Evolutionary conservation across 2,113 vertebrate species (phyloP).

Genomic region (Gadus chalcogrammus): DNA sequence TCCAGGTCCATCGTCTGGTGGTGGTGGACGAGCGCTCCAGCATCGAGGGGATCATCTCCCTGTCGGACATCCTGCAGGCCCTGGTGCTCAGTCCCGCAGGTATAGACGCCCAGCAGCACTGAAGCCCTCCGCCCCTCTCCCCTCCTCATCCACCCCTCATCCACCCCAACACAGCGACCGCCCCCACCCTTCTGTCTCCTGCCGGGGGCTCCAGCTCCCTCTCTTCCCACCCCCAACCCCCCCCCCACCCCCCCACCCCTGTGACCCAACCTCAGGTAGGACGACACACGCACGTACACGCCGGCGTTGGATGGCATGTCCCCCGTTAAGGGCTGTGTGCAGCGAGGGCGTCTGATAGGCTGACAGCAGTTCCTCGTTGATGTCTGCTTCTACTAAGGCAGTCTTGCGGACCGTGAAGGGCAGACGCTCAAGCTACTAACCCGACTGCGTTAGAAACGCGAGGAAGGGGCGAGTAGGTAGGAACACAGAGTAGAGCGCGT

Average conservation of each 20-base stretch:
- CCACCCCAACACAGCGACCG: no score
- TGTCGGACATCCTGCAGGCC: conserved; percentile 96
- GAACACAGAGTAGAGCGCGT: no score
- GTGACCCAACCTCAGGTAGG: conserved; percentile 60
- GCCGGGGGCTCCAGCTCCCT: conserved; percentile 47
- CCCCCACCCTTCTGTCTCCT: conserved; percentile 19
- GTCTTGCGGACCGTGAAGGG: no score
- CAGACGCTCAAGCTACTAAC: no score
- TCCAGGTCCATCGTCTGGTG: conserved; percentile 93
- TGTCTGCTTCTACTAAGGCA: no score
- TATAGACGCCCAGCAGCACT: conserved; percentile 72
- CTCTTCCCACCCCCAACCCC: conserved; percentile 7
- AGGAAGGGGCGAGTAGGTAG: no score
- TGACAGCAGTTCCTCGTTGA: conserved; percentile 31
- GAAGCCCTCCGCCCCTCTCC: conserved; percentile 45
- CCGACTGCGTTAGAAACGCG: no score
- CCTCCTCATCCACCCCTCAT: conserved; percentile 4
- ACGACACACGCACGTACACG: conserved; percentile 9
- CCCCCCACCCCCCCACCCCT: conserved; percentile 43
- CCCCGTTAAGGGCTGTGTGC: no score
- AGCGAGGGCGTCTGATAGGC: conserved; percentile 15
- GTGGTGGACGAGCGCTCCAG: conserved; percentile 90
- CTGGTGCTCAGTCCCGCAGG: conserved; percentile 96
- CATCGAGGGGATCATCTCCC: conserved; percentile 95
- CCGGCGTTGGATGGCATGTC: neutral